phyloP scores from a whole-genome alignment of 1,140 invertebrate species.

The Anthonomus grandis region DNA sequence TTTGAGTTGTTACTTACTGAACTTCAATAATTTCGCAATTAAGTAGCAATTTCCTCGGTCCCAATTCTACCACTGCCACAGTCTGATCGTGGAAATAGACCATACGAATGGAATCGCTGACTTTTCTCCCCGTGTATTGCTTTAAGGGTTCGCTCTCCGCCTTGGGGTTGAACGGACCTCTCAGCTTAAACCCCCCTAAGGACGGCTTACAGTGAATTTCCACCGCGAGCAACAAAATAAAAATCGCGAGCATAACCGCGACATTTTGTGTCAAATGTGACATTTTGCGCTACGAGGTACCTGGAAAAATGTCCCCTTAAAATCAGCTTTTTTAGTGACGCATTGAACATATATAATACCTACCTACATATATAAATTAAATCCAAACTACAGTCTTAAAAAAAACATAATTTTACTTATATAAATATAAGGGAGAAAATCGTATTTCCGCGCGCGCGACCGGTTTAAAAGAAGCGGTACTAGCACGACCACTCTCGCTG shows the following conservation, averaged over 20 bases:
- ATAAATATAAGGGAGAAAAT: too few relatives aligned
- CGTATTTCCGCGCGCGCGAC: too few relatives aligned
- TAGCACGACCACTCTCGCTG: too few relatives aligned
- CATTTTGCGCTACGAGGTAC: too few relatives aligned
- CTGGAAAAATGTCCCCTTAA: too few relatives aligned
- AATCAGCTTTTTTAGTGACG: too few relatives aligned
- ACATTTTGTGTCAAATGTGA: too few relatives aligned
- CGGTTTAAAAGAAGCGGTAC: too few relatives aligned
- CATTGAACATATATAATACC: too few relatives aligned
- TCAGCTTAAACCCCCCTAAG: slow-evolving; percentile 47
- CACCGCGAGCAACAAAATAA: slow-evolving; percentile 7
- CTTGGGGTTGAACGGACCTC: slow-evolving; percentile 41
- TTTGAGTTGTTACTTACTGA: slow-evolving; percentile 64
- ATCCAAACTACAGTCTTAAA: too few relatives aligned
- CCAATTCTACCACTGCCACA: slow-evolving; percentile 72
- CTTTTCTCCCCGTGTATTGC: slow-evolving; percentile 58
- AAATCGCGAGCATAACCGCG: slow-evolving; percentile 9
- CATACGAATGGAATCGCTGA: slow-evolving; percentile 63
- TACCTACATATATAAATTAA: too few relatives aligned
- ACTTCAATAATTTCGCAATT: slow-evolving; percentile 82
- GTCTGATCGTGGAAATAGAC: slow-evolving; percentile 78
- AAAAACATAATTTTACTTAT: too few relatives aligned
- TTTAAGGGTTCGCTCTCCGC: slow-evolving; percentile 48
- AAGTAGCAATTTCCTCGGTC: slow-evolving; percentile 60
- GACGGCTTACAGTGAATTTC: slow-evolving; percentile 13